A percentile compares a stretch with the other conserved stretches of the same genome.
Conservation (phyloP, 2,797 vertebrate species). For the Gallinago nigripennis region DNA sequence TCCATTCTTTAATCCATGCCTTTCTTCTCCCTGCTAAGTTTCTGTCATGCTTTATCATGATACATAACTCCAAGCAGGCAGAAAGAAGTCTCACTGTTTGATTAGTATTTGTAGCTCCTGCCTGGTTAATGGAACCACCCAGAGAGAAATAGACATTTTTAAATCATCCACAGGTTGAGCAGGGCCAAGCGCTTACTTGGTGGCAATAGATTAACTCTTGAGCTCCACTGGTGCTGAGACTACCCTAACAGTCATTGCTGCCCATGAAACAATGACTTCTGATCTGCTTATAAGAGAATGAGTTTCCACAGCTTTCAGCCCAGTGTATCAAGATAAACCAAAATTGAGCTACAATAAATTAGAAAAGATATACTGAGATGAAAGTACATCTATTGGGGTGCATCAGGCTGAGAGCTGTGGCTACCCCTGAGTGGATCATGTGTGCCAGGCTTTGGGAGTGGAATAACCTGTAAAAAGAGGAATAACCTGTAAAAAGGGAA, state of each 20-base stretch:
- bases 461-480: neutral
- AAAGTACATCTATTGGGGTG: neutral
- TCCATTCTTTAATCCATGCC: neutral
- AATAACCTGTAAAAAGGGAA: neutral
- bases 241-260: neutral
- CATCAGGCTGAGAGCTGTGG: neutral
- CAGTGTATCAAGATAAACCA: neutral
- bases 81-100: neutral
- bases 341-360: neutral
- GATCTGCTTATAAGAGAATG: neutral
- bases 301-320: neutral
- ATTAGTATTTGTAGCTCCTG: neutral
- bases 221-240: neutral
- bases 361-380: neutral
- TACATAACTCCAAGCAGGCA: neutral
- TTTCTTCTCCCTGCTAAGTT: neutral
- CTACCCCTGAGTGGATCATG: neutral
- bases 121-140: neutral
- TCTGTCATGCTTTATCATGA: neutral
- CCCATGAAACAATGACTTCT: neutral
- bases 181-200: neutral
- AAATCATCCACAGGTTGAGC: neutral
- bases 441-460: neutral
- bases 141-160: neutral
- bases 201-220: neutral